phyloP scores from a whole-genome alignment of 2,797 vertebrate species.

The Nasua narica region DNA sequence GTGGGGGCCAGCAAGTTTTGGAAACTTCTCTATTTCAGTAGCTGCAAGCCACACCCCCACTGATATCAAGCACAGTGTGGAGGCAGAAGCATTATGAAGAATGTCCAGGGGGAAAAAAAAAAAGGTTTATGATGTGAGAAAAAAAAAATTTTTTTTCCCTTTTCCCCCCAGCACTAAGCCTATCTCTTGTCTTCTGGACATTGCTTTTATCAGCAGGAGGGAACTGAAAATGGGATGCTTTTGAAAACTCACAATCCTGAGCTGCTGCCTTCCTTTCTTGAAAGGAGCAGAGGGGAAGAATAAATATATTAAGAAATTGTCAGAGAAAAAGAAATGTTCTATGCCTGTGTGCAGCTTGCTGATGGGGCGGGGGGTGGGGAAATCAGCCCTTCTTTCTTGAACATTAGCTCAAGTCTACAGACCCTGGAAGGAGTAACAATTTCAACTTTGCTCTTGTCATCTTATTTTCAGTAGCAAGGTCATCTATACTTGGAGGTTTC shows the following conservation, averaged over 20 bases:
- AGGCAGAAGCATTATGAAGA: not conserved
- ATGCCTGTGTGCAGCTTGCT: conserved; percentile 62
- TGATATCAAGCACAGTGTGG: not conserved
- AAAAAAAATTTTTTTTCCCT: not conserved
- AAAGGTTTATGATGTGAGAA: not conserved
- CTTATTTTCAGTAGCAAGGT: conserved; percentile 77
- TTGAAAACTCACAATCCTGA: conserved; percentile 76
- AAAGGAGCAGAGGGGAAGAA: conserved; percentile 69
- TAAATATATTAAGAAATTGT: conserved; percentile 79
- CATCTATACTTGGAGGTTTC: conserved; percentile 76
- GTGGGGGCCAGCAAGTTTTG: not conserved
- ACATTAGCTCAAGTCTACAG: conserved; percentile 74
- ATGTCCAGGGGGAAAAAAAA: too few species aligned
- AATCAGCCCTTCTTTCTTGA: conserved; percentile 34
- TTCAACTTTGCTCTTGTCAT: conserved; percentile 74
- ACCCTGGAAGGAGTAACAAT: conserved; percentile 48
- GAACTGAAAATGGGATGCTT: conserved; percentile 69
- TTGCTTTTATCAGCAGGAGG: conserved; percentile 72
- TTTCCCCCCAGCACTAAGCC: conserved; percentile 49
- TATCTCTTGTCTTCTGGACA: conserved; percentile 73
- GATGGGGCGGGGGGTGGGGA: not conserved
- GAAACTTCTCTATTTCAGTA: conserved; percentile 23
- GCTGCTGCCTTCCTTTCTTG: conserved; percentile 71
- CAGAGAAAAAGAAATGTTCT: conserved; percentile 66
- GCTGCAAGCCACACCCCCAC: not conserved